Conservation (phyloP, 2,888 invertebrate genomes). For the Tinea trinotella region DNA sequence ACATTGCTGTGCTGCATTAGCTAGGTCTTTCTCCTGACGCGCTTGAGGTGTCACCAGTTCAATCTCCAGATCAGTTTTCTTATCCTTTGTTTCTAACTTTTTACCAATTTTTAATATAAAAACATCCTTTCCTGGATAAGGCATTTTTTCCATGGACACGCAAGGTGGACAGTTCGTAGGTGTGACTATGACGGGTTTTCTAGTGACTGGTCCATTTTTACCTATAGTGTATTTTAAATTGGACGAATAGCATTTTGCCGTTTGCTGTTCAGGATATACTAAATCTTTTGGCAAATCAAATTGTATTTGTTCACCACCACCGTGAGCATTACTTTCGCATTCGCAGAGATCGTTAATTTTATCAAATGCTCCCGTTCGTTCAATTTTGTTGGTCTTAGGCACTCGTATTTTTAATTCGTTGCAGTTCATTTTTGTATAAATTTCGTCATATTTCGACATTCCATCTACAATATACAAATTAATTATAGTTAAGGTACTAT, state of each 20-base stretch:
- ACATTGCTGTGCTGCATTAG: constrained; percentile 40
- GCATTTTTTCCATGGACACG: constrained; percentile 48
- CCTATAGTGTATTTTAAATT: constrained; percentile 52
- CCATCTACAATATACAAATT: constrained; percentile 33
- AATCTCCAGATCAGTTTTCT: constrained; percentile 62
- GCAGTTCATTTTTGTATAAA: constrained; percentile 57
- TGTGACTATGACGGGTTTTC: constrained; percentile 50
- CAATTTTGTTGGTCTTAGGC: constrained; percentile 52
- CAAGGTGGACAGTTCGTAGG: constrained; percentile 55
- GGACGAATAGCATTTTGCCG: constrained; percentile 39
- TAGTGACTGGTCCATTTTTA: constrained; percentile 26
- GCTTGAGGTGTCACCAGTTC: constrained; percentile 58
- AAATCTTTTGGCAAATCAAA: constrained; percentile 50
- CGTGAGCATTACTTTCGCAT: constrained; percentile 49
- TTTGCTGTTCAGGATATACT: constrained; percentile 33
- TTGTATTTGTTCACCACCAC: constrained; percentile 59
- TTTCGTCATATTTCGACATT: constrained; percentile 50
- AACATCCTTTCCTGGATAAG: constrained; percentile 54
- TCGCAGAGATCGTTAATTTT: constrained; percentile 54
- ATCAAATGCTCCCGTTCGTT: constrained; percentile 50
- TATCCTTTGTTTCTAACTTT: constrained; percentile 57
- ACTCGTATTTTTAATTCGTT: constrained; percentile 61
- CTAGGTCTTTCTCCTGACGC: constrained; percentile 32
- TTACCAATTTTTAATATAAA: constrained; percentile 64
- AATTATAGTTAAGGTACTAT: not conserved